Evolutionary conservation across 1,140 invertebrate genomes (phyloP).

Genomic region (Leptopilina boulardi): DNA sequence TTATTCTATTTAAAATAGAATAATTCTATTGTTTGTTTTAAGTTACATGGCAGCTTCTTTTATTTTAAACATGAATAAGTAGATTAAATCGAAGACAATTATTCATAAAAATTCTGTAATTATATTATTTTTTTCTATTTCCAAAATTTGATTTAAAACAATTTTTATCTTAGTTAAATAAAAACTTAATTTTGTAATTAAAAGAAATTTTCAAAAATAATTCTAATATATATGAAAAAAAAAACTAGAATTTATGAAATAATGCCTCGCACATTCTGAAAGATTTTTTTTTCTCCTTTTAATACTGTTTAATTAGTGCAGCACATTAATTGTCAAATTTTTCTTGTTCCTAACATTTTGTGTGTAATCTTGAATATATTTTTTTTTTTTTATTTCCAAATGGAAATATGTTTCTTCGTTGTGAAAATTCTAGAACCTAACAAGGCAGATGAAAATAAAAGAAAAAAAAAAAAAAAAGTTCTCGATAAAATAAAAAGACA

Average conservation of each 20-base stretch:
- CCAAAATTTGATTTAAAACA: too few relatives aligned
- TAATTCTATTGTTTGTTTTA: neutral
- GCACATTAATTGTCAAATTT: too few relatives aligned
- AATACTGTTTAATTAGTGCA: neutral
- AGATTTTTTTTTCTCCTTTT: neutral
- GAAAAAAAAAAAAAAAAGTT: neutral
- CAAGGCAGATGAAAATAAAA: neutral
- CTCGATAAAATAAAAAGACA: neutral
- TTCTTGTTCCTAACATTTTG: too few relatives aligned
- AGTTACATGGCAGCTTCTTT: slow-evolving; percentile 14
- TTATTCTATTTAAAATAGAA: neutral
- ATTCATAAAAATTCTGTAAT: too few relatives aligned
- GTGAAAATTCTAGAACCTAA: neutral
- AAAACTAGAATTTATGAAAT: neutral
- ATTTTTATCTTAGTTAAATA: too few relatives aligned
- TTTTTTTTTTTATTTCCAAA: neutral
- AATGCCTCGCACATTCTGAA: neutral
- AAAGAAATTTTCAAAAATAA: too few relatives aligned
- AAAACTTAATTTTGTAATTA: too few relatives aligned
- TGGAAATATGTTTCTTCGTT: neutral
- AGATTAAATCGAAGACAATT: too few relatives aligned
- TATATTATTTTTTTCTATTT: too few relatives aligned
- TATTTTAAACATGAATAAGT: too few relatives aligned
- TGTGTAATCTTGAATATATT: too few relatives aligned
- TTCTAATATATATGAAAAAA: too few relatives aligned